These are phyloP conservation scores for Simalia tracyae DNA, from an alignment of 2,797 vertebrate genomes.

Conservation along the genomic window DNA sequence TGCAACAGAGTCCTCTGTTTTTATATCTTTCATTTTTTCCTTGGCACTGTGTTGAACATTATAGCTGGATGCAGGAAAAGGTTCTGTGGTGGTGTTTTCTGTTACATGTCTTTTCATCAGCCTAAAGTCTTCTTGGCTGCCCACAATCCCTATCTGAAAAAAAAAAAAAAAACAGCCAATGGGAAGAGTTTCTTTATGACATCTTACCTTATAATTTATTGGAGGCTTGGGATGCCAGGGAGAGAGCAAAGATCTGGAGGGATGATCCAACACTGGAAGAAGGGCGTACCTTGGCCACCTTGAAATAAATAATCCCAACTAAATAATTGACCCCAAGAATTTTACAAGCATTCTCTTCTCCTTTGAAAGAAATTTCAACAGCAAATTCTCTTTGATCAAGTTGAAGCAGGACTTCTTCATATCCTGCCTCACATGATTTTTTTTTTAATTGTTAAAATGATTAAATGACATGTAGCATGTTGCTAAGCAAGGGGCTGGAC, in stretches of 20 bases:
- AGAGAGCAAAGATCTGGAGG: neutral
- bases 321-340: neutral
- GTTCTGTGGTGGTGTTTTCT: neutral
- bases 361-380: neutral
- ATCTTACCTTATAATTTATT: neutral
- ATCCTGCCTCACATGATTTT: neutral
- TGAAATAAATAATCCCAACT: neutral
- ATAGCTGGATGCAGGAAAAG: neutral
- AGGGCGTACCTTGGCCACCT: neutral
- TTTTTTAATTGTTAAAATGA: neutral
- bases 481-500: neutral
- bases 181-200: neutral
- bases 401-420: neutral
- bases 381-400: neutral
- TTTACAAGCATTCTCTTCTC: neutral
- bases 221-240: neutral
- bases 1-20: neutral
- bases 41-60: neutral
- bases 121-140: neutral
- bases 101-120: neutral
- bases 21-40: neutral
- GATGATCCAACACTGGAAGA: neutral
- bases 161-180: neutral
- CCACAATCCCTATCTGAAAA: neutral
- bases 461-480: neutral